Evolutionary conservation across 2,888 invertebrate species (phyloP), one percentile per base, ranked within the genome.

Genomic region (Odontothrips loti): DNA sequence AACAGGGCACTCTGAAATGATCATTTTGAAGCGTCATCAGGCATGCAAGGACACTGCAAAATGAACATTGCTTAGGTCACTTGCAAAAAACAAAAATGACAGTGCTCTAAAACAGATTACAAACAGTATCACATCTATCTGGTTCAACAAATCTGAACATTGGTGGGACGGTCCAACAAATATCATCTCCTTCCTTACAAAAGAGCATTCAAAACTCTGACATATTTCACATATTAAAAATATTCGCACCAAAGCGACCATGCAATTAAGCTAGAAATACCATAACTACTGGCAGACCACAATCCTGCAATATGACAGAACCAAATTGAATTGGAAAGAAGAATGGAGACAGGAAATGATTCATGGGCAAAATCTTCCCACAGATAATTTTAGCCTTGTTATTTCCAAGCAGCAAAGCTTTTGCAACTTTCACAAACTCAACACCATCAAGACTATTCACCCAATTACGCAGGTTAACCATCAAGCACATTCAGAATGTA

Each of bases 161-260:
- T 68, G 68, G 27, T 75, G 68, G 68, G 68, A 75, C 68, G 68
- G 68, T 75, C 68, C 68, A 75, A 75, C 68, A 75, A 75, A 75
- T 27, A 75, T 27, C 23, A n/a, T 75, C 68, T 75, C 68, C 27
- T 23, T 0, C n/a, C 23, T 75, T 27, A 75, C n/a, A 27, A 12
- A 27, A 75, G 27, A 75, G 23, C 12, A 27, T 27, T 12, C 23
- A 11, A 27, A 12, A 12, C 27, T 8, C 68, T 68, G 68, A 23
- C 23, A 68, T 68, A 68, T 12, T 27, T 23, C 12, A 27, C 68
- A 75, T 75, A 75, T 75, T 75, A 75, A 75, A 75, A 75, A 75
- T 75, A 75, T 27, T 75, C 27, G 68, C 68, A 75, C 68, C n/a
- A 11, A 75, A 27, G 23, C 68, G 23, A 75, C 23, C 27, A 12